Base-by-base conservation (phyloP, 2,113 vertebrate genomes). In the Mus pahari region DNA sequence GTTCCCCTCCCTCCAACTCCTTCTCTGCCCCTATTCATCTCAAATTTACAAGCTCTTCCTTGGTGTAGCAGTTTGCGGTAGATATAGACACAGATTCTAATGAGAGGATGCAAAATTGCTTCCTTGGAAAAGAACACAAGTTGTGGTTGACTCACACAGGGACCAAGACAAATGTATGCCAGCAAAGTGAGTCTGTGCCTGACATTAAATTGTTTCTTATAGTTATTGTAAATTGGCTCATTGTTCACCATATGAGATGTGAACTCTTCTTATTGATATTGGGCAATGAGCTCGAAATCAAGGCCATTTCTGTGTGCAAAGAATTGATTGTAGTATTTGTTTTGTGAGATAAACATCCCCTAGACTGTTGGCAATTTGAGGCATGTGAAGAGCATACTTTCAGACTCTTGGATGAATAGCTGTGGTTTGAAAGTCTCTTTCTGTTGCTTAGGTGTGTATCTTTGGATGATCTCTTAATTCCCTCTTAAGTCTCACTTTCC, bases 331-430 rank as follows among this genome's bases (percentile, higher is more conserved):
- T 68, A 87, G n/a, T 88, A 36, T 86, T 94, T 31, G 53, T 90
- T 96, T 94, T 88, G 58, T 73, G 75, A 94, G 71, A 92, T 93
- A 96, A 97, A 95, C 58, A 92, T 90, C 75, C 75, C 95, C 66
- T 78, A 75, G 90, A 82, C 73, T 70, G 39, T 68, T 92, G 70
- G 50, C n/a, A 89, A 19, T 91, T 94, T 90, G 31, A 58, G 89
- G 83, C 90, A 92, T 75, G 48, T 66, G 42, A 94, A 77, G 48
- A 68, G 58, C 95, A 9, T 79, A 42, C 42, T 96, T 91, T 98
- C 60, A 50, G 66, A 64, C 36, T 91, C 89, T 82, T 58, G 83
- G 48, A 84, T 28, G 11, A 58, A 91, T 66, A 92, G 6, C 66
- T 88, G 88, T 93, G 90, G 92, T 93, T 94, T 97, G 94, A 53